These are phyloP conservation scores for Palythoa grandis DNA, from an alignment of 92 coral and sea anemone species.

Conservation along the genomic window DNA sequence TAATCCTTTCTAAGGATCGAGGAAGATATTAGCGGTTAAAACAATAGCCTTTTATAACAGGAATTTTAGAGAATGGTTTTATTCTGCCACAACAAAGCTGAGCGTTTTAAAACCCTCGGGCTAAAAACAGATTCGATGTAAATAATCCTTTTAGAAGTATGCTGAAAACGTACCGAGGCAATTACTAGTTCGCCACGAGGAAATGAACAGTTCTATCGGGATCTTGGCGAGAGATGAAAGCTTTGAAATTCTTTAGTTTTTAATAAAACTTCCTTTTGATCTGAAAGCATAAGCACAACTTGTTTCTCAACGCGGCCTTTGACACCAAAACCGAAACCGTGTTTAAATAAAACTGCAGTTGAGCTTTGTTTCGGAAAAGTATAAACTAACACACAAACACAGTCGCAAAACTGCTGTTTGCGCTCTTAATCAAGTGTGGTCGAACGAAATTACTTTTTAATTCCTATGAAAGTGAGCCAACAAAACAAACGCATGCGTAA, in stretches of 20 bases:
- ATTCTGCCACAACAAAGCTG: constrained; percentile 37
- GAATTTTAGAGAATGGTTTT: constrained; percentile 38
- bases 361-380: constrained; percentile 16
- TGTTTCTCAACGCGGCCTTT: background rate
- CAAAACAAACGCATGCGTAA: constrained; percentile 27
- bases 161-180: constrained; percentile 31
- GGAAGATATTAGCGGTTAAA: constrained; percentile 27
- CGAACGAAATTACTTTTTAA: constrained; percentile 56
- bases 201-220: constrained; percentile 33
- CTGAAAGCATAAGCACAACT: background rate
- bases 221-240: constrained; percentile 26
- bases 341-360: constrained; percentile 16
- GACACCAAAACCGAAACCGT: background rate
- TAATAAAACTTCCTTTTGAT: constrained; percentile 14
- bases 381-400: constrained; percentile 48
- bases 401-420: constrained; percentile 61
- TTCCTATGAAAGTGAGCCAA: constrained; percentile 24
- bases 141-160: constrained; percentile 30
- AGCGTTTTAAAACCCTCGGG: constrained; percentile 42
- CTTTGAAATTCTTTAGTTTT: background rate
- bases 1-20: constrained; percentile 26
- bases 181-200: constrained; percentile 37
- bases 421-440: constrained; percentile 54
- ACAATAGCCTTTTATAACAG: constrained; percentile 37
- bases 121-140: constrained; percentile 22